phyloP scores from a whole-genome alignment of 2,797 vertebrate species.

The Valencia hispanica region DNA sequence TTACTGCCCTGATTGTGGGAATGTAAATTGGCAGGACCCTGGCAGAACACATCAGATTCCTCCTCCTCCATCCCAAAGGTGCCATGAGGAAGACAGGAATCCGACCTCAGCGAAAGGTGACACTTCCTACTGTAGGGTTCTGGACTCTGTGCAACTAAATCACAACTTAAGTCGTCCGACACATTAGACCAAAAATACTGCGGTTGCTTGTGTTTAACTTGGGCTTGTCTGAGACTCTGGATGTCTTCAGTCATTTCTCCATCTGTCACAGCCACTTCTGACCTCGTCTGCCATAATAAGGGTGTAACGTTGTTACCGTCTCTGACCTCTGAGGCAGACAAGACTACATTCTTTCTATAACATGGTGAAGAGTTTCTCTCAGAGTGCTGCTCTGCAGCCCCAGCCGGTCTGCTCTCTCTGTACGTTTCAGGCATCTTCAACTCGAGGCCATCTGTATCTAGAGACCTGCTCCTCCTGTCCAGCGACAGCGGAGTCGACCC shows the following conservation, averaged over 20 bases:
- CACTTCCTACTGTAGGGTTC: conserved; percentile 70
- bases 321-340: conserved; percentile 54
- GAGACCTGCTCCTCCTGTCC: conserved; percentile 91
- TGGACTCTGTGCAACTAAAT: conserved; percentile 44
- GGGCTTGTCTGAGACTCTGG: conserved; percentile 49
- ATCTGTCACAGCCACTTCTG: conserved; percentile 65
- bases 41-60: conserved; percentile 56
- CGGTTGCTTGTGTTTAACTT: conserved; percentile 49
- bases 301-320: conserved; percentile 58
- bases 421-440: conserved; percentile 79
- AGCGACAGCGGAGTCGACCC: conserved; percentile 83
- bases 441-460: conserved; percentile 92
- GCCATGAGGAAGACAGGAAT: conserved; percentile 60
- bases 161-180: conserved; percentile 41
- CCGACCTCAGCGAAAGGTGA: conserved; percentile 69
- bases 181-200: conserved; percentile 26
- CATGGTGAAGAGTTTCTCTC: conserved; percentile 62
- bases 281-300: conserved; percentile 71
- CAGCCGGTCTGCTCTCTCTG: conserved; percentile 68
- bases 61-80: conserved; percentile 43
- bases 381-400: conserved; percentile 62
- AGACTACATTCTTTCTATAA: conserved; percentile 69
- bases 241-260: conserved; percentile 45
- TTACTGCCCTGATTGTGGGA: conserved; percentile 62
- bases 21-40: conserved; percentile 60